These are phyloP conservation scores for Rattus rattus DNA, from an alignment of 2,113 vertebrate species.

Conservation along the genomic window DNA sequence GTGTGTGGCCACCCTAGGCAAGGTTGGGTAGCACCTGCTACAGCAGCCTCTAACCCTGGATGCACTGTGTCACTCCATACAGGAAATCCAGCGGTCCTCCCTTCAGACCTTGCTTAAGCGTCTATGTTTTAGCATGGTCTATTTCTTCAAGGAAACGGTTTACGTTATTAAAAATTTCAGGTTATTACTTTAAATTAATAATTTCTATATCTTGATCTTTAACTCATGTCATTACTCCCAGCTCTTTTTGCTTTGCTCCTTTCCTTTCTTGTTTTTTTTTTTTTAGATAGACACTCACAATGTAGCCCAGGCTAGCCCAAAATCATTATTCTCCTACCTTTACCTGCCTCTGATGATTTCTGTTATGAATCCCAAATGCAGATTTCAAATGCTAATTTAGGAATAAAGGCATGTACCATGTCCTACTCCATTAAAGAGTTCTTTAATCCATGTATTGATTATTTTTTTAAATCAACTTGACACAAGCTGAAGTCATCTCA, in stretches of 20 bases:
- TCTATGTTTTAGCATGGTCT: not conserved
- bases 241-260: not conserved
- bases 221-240: not conserved
- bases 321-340: too few relatives aligned
- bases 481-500: not conserved
- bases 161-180: not conserved
- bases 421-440: not conserved
- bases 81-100: not conserved
- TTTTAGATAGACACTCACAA: not conserved
- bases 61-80: too few relatives aligned
- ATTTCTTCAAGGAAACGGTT: not conserved
- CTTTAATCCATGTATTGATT: not conserved
- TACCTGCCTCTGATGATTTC: too few relatives aligned
- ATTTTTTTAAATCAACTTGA: not conserved
- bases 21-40: not conserved
- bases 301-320: not conserved
- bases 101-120: not conserved
- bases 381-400: not conserved
- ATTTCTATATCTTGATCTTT: not conserved
- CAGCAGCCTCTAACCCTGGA: not conserved
- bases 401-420: not conserved
- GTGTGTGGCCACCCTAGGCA: not conserved
- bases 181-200: not conserved
- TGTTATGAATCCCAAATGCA: too few relatives aligned
- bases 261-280: not conserved